Evolutionary conservation across 2,113 vertebrate genomes (phyloP), one percentile per base, ranked within the genome.

Genomic region (Mugil cephalus): DNA sequence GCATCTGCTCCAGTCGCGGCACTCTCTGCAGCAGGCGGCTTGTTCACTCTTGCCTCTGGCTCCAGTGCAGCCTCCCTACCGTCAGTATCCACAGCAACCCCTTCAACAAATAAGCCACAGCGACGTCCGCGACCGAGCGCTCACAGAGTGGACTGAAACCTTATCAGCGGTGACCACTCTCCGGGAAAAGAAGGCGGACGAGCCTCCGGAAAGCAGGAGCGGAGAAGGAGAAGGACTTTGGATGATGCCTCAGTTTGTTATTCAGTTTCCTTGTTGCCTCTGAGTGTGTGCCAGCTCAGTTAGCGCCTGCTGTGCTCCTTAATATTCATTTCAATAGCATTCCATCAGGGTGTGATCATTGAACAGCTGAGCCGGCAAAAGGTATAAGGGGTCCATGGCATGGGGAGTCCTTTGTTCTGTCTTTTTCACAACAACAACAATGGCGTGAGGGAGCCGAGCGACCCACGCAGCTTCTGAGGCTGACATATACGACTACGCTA

Each of bases 81-180:
- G 93, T 92, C 91, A 76, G 95, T 96, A 92, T 95, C 95, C 95
- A 96, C 93, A 93, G 95, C 94, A 96, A 97, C 96, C 94, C 93
- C 94, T 95, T 95, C 94, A 97, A 97, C 95, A 96, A 97, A 97
- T 95, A 95, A 92, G 90, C 87, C 84, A 71, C 80, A 43, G 55
- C 74, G 58, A 89, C 87, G 86, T 91, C 90, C 72, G 73, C 39
- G n/a, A 50, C 84, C 72, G 80, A 87, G 88, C 79, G 80, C 71
- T 80, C 74, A 86, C 73, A 80, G 89, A 75, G 82, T 82, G 77
- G 82, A 70, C 64, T 73, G 75, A 69, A 91, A 85, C 76, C 85
- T 88, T 83, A 89, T 89, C 89, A 87, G 79, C 86, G 45, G 73
- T 61, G 78, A 74, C 69, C 82, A 81, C 74, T 81, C 80, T 85